These are phyloP conservation scores for Pelmatolapia mariae DNA, from an alignment of 2,113 vertebrate species.

Conservation along the genomic window DNA sequence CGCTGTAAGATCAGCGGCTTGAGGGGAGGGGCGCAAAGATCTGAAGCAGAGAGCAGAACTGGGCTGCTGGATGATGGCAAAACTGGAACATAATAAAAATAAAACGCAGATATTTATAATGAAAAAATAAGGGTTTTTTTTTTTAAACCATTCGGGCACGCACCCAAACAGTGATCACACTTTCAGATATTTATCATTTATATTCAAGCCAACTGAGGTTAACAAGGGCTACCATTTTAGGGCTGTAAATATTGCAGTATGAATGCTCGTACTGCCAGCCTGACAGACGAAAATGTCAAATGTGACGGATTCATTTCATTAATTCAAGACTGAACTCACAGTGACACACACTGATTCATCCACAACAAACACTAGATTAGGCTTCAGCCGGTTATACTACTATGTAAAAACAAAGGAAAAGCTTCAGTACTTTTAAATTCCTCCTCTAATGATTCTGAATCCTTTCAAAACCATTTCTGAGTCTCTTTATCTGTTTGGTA, in stretches of 20 bases:
- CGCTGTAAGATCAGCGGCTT: conserved; percentile 44
- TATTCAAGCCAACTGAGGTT: not conserved
- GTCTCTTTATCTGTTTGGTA: not conserved
- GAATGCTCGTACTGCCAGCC: not conserved
- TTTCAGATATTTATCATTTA: not conserved
- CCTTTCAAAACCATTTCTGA: not conserved
- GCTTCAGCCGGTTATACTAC: not conserved
- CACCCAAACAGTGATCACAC: not conserved
- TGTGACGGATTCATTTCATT: not conserved
- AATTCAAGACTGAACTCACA: not conserved
- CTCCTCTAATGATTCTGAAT: not conserved
- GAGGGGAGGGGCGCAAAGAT: conserved; percentile 63
- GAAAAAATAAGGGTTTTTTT: rapidly evolving
- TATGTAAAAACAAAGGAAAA: not conserved
- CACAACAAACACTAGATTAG: not conserved
- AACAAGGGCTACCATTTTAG: not conserved
- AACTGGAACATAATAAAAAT: conserved; percentile 28
- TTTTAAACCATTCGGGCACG: not conserved
- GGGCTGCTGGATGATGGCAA: not conserved
- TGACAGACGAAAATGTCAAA: not conserved
- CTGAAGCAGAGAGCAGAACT: conserved; percentile 12
- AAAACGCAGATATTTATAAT: not conserved
- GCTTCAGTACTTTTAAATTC: not conserved
- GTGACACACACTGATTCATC: not conserved
- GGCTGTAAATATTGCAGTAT: not conserved